Percentiles rank a stretch among this genome's conserved stretches.
Evolutionary conservation across 1,140 invertebrate species (phyloP).

Genomic region (Agrypnia vestita): DNA sequence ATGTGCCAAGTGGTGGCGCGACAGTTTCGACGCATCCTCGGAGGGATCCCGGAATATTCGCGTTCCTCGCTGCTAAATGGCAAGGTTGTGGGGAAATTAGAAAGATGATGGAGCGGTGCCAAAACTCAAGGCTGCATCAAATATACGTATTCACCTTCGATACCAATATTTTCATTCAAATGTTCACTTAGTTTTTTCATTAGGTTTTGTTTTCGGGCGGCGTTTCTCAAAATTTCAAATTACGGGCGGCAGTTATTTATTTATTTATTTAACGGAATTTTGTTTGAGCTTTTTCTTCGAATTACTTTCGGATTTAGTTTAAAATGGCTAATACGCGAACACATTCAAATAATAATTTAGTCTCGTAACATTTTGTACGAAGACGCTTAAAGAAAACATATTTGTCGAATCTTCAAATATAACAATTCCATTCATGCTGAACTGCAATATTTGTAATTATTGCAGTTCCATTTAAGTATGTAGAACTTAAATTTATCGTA

Average conservation of each 20-base stretch:
- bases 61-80: slow-evolving; percentile 10
- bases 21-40: slow-evolving; percentile 13
- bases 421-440: too few species aligned
- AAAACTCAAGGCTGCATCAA: slow-evolving; percentile 37
- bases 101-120: slow-evolving; percentile 26
- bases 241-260: too few species aligned
- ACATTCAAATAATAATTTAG: too few species aligned
- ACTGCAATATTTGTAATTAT: too few species aligned
- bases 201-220: background rate
- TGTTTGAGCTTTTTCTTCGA: too few species aligned
- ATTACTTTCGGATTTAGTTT: too few species aligned
- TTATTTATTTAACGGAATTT: too few species aligned
- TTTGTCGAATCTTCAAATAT: background rate
- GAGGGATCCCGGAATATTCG: background rate
- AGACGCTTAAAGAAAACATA: background rate
- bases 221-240: background rate
- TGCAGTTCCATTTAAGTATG: too few species aligned
- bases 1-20: slow-evolving; percentile 39
- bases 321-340: too few species aligned
- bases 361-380: too few species aligned
- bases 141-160: slow-evolving; percentile 3
- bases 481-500: too few species aligned
- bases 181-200: background rate
- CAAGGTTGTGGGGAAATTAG: slow-evolving; percentile 34
- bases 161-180: slow-evolving; percentile 19